Base-by-base conservation (phyloP, 2,797 vertebrate genomes). In the Sarcoramphus papa region DNA sequence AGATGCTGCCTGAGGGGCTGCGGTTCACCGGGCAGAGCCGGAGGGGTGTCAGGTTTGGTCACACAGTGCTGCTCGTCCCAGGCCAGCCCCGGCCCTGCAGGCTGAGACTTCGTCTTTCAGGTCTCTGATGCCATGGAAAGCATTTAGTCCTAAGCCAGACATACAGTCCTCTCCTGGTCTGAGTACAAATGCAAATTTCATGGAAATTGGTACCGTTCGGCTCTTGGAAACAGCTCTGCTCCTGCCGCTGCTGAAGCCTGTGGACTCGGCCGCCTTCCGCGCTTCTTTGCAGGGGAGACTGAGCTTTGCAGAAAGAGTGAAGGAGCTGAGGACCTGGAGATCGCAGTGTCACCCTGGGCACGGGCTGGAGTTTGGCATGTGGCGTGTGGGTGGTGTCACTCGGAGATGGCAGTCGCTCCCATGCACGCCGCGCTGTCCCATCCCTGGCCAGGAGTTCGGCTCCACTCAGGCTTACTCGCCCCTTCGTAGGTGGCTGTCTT, bases 371-470 rank as follows among this genome's bases (percentile, higher is more conserved):
- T 17, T n/a, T 1, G 43, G 37, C 27, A 7, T 0, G 0, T 45
- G n/a, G 16, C 0, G 1, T 2, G 19, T 3, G 54, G 53, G 51
- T 4, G 65, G 8, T 21, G 73, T 50, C 78, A 5, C 69, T 65
- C 0, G 0, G 43, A 18, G 59, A 10, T 5, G 53, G 75, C 56
- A 24, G 82, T 9, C 18, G 81, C 9, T 92, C 88, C 91, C 0
- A 3, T 1, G 16, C 51, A 0, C 2, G 1, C 51, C 2, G 5
- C 0, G 1, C 75, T 10, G 53, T 31, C 41, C 88, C 37, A 1
- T 53, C 43, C 50, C 81, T 21, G 47, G 27, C 74, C 28, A 1
- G 14, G 35, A 62, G 33, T 13, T 64, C 0, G 1, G 17, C 23
- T 60, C 25, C 4, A 0, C 41, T 37, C 62, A 17, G 65, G 27